Evolutionary conservation across 2,797 vertebrate genomes (phyloP), one percentile per base, ranked within the genome.

Genomic region (Hemibagrus guttatus): DNA sequence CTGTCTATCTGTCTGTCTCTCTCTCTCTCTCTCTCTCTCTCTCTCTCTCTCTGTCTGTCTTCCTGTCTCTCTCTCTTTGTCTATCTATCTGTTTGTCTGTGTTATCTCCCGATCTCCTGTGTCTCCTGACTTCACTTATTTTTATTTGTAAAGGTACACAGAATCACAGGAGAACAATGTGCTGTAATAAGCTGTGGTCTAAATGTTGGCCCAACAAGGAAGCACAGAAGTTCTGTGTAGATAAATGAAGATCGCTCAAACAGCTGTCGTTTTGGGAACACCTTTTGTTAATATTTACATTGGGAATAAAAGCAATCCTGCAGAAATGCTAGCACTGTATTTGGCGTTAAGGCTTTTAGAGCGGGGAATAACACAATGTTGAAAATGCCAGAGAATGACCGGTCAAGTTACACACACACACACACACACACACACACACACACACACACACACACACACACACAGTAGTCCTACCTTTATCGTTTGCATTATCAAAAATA

Each of bases 221-320:
- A 19, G 9, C 26, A 19, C 23, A 31, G 52, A 54, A 74, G 56
- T 63, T 46, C 68, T 56, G 58, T 52, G 79, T 54, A 86, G 42
- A 74, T 81, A 75, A 74, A 49, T 75, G 42, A 81, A 72, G 79
- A 63, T 64, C 35, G 56, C 13, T 84, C 76, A 84, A 84, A 76
- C 81, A 78, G 19, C 82, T 61, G 78, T 49, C 79, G 54, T 86
- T 85, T 39, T 0, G 17, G 59, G 31, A 86, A 75, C 64, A 86
- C 78, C 69, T 26, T 86, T 56, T 54, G 69, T 35, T 66, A 86
- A 83, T 86, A 83, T 86, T 86, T 75, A 86, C 85, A 54, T 42
- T 59, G 26, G 19, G 49, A 86, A 63, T 86, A 64, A 86, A 83
- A 82, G 58, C 46, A 39, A 61, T 63, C n/a, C 23, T 1, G 9